phyloP scores from a whole-genome alignment of 2,113 vertebrate species.

The Solenodon paradoxus region DNA sequence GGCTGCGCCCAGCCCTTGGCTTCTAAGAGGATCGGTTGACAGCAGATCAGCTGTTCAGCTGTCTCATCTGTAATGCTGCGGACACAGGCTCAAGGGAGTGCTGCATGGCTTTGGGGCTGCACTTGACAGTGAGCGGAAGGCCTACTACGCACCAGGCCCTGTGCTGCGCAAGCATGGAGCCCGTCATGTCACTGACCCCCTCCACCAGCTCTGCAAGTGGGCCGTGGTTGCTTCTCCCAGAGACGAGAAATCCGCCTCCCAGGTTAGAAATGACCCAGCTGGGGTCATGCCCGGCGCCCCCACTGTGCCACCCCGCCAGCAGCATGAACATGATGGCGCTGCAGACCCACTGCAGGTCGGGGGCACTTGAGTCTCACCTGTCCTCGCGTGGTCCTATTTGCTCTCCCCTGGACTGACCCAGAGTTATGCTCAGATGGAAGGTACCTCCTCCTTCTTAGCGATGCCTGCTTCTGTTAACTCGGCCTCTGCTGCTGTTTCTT shows the following conservation, averaged over 20 bases:
- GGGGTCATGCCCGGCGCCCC: too few relatives aligned
- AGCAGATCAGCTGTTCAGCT: not conserved
- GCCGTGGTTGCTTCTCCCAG: accelerated
- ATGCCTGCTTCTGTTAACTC: not conserved
- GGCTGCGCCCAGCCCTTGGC: not conserved
- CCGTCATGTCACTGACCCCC: not conserved
- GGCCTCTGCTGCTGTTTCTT: not conserved
- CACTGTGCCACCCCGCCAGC: too few relatives aligned
- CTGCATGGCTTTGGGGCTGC: accelerated
- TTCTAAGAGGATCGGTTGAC: not conserved
- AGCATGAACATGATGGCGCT: too few relatives aligned
- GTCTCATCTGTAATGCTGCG: not conserved
- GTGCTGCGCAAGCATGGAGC: accelerated
- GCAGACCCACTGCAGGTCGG: not conserved
- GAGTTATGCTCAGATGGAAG: not conserved
- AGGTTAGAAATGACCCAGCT: not conserved
- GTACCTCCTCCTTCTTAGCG: not conserved
- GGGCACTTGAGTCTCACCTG: not conserved
- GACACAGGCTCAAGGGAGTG: accelerated
- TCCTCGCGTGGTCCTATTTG: not conserved
- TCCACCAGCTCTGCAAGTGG: accelerated
- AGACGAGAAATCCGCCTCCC: not conserved
- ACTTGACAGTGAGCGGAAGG: accelerated
- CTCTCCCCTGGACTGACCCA: not conserved
- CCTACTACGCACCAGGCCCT: accelerated